Conservation (phyloP, 1,140 invertebrate genomes). For the Gonatopus flavifemur region DNA sequence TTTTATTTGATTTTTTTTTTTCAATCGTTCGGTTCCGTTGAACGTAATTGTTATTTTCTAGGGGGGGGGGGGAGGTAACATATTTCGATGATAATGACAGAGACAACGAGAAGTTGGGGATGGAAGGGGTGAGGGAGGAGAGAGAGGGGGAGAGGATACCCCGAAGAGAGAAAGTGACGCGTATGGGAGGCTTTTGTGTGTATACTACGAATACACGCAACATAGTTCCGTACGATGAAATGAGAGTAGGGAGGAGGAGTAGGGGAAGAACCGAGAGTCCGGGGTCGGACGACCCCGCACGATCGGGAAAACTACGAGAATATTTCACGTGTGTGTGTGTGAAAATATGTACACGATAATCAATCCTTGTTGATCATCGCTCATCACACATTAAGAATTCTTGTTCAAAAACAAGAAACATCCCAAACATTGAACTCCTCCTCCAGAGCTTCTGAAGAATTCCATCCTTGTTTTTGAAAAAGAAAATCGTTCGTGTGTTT, state of each 20-base stretch:
- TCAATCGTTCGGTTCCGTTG: no score
- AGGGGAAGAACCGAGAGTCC: constrained; percentile 3
- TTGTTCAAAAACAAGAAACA: no score
- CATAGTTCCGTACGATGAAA: neutral
- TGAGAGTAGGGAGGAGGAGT: neutral
- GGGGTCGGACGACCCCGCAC: constrained; percentile 28
- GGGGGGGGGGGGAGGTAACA: no score
- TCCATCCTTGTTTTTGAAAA: no score
- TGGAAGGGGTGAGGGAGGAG: neutral
- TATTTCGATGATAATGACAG: neutral
- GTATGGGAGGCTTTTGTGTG: no score
- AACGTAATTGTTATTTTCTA: no score
- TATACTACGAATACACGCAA: no score
- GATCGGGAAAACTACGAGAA: constrained; percentile 25
- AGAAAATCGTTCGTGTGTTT: no score
- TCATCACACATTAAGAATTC: no score
- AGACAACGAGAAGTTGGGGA: neutral
- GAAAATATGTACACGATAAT: constrained; percentile 16
- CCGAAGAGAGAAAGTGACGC: constrained; percentile 19
- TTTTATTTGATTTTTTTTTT: no score
- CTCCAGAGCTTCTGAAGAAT: no score
- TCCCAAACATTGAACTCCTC: no score
- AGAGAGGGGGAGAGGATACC: constrained; percentile 13
- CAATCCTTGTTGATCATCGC: constrained; percentile 2
- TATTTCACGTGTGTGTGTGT: constrained; percentile 33